Conservation (phyloP, 2,888 invertebrate genomes). For the Thymelicus lineola region DNA sequence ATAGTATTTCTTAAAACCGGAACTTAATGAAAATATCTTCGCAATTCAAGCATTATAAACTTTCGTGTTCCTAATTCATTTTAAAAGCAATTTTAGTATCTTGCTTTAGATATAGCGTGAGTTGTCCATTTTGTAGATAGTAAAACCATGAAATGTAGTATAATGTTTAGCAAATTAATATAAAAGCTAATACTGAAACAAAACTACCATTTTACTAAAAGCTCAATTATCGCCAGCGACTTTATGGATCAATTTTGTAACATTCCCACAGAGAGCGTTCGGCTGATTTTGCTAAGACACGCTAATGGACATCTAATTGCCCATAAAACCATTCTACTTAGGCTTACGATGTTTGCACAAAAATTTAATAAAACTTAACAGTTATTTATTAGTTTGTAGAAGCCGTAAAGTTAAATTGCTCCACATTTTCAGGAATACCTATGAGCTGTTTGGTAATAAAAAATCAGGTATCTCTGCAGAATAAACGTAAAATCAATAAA, state of each 20-base stretch:
- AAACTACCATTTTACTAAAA: slow-evolving; percentile 12
- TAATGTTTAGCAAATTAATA: slow-evolving; percentile 4
- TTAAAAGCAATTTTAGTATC: too few relatives aligned
- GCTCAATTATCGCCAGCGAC: slow-evolving; percentile 18
- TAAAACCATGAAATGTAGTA: background rate
- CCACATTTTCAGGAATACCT: background rate
- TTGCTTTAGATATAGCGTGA: too few relatives aligned
- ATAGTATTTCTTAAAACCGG: too few relatives aligned
- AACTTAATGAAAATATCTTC: too few relatives aligned
- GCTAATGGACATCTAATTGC: slow-evolving; percentile 44
- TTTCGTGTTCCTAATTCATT: too few relatives aligned
- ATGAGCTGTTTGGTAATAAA: background rate
- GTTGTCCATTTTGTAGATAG: background rate
- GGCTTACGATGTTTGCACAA: slow-evolving; percentile 4
- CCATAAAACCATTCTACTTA: slow-evolving; percentile 30
- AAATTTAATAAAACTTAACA: slow-evolving; percentile 8
- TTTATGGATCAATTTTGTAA: slow-evolving; percentile 20
- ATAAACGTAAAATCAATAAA: background rate
- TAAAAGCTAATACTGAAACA: background rate
- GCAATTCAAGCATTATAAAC: background rate
- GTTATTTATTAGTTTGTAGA: background rate
- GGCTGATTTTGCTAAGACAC: slow-evolving; percentile 38
- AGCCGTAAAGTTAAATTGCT: background rate
- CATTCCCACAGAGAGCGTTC: slow-evolving; percentile 17
- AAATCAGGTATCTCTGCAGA: background rate